Evolutionary conservation across 2,113 vertebrate species (phyloP).

Genomic region (Cygnus atratus): DNA sequence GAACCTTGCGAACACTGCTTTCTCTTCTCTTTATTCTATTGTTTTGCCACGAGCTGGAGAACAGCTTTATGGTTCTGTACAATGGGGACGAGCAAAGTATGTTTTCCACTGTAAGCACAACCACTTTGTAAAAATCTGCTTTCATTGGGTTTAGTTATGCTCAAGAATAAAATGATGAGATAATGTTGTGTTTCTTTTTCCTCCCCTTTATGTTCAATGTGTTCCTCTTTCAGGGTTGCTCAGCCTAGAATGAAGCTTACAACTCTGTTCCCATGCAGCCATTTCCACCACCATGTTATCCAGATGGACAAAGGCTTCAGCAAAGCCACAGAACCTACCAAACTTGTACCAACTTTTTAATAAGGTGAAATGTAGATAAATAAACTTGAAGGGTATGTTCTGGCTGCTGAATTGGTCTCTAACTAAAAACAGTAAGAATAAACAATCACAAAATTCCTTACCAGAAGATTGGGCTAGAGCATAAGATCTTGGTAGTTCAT

Average conservation of each 20-base stretch:
- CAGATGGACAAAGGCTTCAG: not conserved
- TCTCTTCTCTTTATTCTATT: not conserved
- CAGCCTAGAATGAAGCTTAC: not conserved
- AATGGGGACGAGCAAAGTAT: not conserved
- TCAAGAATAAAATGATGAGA: not conserved
- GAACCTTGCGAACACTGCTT: fast-evolving
- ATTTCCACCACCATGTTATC: not conserved
- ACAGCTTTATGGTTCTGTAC: not conserved
- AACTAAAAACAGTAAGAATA: not conserved
- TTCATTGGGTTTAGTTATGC: not conserved
- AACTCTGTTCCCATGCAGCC: not conserved
- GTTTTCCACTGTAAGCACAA: not conserved
- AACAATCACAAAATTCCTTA: not conserved
- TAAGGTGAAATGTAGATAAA: not conserved
- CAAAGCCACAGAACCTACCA: not conserved
- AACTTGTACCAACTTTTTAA: not conserved
- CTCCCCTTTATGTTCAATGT: not conserved
- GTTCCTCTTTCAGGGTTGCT: not conserved
- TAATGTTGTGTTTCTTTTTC: not conserved
- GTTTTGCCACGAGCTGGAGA: not conserved
- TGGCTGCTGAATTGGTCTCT: not conserved
- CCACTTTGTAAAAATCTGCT: not conserved
- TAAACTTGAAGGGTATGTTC: not conserved
- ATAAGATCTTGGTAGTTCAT: not conserved
- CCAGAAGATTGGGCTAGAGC: not conserved